phyloP scores from a whole-genome alignment of 2,888 invertebrate genomes.

The Mallateleia sp. region DNA sequence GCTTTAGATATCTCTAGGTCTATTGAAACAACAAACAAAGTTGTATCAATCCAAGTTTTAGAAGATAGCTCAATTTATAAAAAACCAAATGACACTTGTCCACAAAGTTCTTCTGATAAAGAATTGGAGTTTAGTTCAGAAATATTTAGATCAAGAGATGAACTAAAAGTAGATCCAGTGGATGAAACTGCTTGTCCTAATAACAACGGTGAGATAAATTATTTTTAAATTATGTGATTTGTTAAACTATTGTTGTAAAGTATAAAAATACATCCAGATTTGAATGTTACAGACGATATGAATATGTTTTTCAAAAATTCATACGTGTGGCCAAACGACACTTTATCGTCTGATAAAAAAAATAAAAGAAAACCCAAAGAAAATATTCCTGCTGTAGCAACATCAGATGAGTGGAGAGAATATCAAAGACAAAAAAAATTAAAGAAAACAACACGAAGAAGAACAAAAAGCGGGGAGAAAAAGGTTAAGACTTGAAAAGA shows the following conservation, averaged over 20 bases:
- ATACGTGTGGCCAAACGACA: conserved; percentile 8
- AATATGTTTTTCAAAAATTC: background rate
- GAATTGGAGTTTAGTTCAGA: background rate
- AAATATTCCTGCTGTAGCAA: conserved; percentile 13
- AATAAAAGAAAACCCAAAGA: conserved; percentile 10
- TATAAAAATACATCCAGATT: background rate
- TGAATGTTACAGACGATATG: background rate
- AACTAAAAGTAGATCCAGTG: background rate
- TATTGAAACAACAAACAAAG: conserved; percentile 4
- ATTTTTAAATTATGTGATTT: conserved; percentile 3
- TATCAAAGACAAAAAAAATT: background rate
- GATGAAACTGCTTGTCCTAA: conserved; percentile 17
- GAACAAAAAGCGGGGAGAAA: conserved; percentile 7
- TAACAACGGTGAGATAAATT: conserved; percentile 10
- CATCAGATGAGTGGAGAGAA: conserved; percentile 9
- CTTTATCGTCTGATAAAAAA: background rate
- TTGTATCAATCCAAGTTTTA: conserved; percentile 12
- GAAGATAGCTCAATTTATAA: background rate
- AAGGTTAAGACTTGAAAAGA: conserved; percentile 11
- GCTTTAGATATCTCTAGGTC: conserved; percentile 3
- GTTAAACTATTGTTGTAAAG: background rate
- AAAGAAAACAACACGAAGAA: background rate
- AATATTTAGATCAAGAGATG: background rate
- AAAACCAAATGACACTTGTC: background rate
- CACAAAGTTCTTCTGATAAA: background rate